Evolutionary conservation across 2,797 vertebrate genomes (phyloP).

Genomic region (Crocidura indochinensis): DNA sequence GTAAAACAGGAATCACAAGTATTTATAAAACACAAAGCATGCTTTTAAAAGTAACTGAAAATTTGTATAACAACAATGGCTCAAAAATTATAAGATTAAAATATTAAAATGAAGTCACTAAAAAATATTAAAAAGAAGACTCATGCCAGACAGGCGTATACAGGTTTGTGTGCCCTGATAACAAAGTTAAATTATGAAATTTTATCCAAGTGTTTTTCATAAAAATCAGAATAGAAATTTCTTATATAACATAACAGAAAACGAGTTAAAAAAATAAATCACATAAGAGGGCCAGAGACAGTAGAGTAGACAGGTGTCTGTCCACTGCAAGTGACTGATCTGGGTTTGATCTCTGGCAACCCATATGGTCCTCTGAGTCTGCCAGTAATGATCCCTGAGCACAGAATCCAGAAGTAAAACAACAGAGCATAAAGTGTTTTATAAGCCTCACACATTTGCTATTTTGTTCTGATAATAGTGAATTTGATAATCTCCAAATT

Average conservation of each 20-base stretch:
- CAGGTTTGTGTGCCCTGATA: background rate
- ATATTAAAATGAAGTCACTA: constrained; percentile 59
- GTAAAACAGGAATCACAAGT: background rate
- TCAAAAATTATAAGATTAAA: constrained; percentile 68
- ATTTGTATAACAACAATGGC: constrained; percentile 18
- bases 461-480: constrained; percentile 23
- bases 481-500: constrained; percentile 28
- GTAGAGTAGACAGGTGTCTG: no score
- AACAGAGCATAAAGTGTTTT: constrained; percentile 2
- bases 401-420: background rate
- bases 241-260: constrained; percentile 28
- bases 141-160: background rate
- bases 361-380: no score
- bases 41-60: constrained; percentile 51
- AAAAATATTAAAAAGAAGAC: constrained; percentile 54
- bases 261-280: background rate
- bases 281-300: no score
- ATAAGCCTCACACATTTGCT: background rate
- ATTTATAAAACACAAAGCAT: background rate
- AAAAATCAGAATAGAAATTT: constrained; percentile 51
- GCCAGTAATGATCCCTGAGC: no score
- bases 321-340: no score
- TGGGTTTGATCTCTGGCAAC: no score
- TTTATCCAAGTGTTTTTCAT: constrained; percentile 61
- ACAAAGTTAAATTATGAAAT: constrained; percentile 43